Evolutionary conservation across 2,888 invertebrate genomes (phyloP), one percentile per base, ranked within the genome.

Genomic region (Exephanes ischioxanthus): DNA sequence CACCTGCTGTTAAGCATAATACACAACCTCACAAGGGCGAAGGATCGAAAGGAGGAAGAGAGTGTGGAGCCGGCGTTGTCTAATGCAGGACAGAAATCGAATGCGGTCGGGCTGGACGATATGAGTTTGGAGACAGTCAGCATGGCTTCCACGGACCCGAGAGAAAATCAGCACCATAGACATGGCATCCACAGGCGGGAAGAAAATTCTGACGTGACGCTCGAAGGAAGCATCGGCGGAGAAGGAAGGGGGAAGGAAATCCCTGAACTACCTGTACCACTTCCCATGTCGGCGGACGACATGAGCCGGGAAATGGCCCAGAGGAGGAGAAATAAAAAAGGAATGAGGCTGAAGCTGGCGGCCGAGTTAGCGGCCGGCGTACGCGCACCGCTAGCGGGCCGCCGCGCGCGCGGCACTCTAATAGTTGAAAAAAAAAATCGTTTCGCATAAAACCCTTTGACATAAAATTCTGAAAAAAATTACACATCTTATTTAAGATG

Each of bases 311-410:
- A 72, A 55, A 5, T 30, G 33, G 14, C 11, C 14, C n/a, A 3
- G 19, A 67, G 67, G 19, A 53, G 30, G 30, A 33, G 55, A n/a
- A 7, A n/a, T 5, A 72, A 33, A 53, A 72, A 55, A 30, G 53
- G 33, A n/a, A 14, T 72, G n/a, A n/a, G n/a, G n/a, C n/a, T n/a
- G n/a, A n/a, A n/a, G n/a, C n/a, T n/a, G n/a, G n/a, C n/a, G n/a
- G n/a, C n/a, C n/a, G n/a, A n/a, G n/a, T n/a, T n/a, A n/a, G n/a
- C n/a, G n/a, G n/a, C n/a, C n/a, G n/a, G n/a, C n/a, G n/a, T n/a
- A n/a, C n/a, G n/a, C n/a, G n/a, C n/a, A n/a, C n/a, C n/a, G n/a
- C n/a, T n/a, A n/a, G n/a, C n/a, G n/a, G n/a, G n/a, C n/a, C n/a
- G n/a, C n/a, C n/a, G n/a, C n/a, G n/a, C n/a, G n/a, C n/a, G n/a